Percentiles rank a stretch among this genome's conserved stretches.
Evolutionary conservation across 2,888 invertebrate genomes (phyloP).

Genomic region (Habroteleia sp.): DNA sequence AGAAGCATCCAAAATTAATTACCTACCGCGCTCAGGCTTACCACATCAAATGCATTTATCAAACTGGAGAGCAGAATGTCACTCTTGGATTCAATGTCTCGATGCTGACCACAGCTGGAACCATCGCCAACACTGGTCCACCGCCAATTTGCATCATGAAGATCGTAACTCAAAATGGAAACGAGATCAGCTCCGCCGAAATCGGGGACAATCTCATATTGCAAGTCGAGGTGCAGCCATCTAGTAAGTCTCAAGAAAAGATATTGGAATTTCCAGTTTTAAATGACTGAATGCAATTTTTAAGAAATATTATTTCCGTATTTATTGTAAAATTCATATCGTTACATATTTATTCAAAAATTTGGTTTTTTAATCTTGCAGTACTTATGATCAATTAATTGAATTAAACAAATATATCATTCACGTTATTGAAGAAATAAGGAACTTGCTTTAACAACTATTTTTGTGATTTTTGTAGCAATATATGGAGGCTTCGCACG

Average conservation of each 20-base stretch:
- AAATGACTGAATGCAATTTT: not conserved
- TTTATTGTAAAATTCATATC: too few relatives aligned
- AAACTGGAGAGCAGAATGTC: conserved; percentile 95
- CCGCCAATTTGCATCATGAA: conserved; percentile 96
- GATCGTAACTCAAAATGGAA: conserved; percentile 92
- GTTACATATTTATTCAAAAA: too few relatives aligned
- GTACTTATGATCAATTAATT: too few relatives aligned
- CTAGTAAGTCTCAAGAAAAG: conserved; percentile 80
- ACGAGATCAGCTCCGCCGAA: conserved; percentile 94
- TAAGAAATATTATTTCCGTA: too few relatives aligned
- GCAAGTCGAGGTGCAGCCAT: conserved; percentile 91
- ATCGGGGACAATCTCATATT: conserved; percentile 94
- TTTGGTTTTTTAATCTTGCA: too few relatives aligned
- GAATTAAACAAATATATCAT: too few relatives aligned
- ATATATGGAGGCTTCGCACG: conserved; percentile 97
- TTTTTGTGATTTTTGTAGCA: conserved; percentile 82
- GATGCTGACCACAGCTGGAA: conserved; percentile 96
- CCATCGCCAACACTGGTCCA: conserved; percentile 96
- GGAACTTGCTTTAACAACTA: too few relatives aligned
- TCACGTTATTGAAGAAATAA: too few relatives aligned
- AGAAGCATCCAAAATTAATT: conserved; percentile 97
- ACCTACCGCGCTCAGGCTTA: conserved; percentile 97
- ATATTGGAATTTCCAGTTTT: too few relatives aligned
- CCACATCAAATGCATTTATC: conserved; percentile 97
- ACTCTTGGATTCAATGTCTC: conserved; percentile 96